phyloP scores from a whole-genome alignment of 2,113 vertebrate genomes.

The Otus sunia region DNA sequence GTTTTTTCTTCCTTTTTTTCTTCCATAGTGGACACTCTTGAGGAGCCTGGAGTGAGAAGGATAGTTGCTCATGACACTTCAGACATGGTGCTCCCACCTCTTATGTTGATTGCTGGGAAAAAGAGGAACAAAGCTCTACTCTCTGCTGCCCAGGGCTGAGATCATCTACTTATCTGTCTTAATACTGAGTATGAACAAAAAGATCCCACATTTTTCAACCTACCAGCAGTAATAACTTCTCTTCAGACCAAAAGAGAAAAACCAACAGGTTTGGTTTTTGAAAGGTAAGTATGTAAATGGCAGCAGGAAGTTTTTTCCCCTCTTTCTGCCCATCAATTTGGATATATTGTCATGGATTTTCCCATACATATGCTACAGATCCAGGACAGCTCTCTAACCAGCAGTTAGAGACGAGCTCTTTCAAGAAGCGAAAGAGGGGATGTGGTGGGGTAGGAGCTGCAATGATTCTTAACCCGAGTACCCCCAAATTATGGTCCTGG shows the following conservation, averaged over 20 bases:
- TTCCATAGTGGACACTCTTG: neutral
- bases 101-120: neutral
- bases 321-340: neutral
- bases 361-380: no score
- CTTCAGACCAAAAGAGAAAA: neutral
- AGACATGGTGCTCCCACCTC: neutral
- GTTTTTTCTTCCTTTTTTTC: neutral
- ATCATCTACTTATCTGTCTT: neutral
- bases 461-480: neutral
- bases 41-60: neutral
- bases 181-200: neutral
- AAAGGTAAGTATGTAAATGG: neutral
- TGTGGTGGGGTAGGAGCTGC: neutral
- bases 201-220: neutral
- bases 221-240: neutral
- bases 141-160: neutral
- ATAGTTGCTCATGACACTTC: neutral
- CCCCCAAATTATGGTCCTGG: neutral
- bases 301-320: neutral
- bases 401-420: neutral
- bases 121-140: neutral
- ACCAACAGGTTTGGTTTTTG: neutral
- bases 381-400: neutral
- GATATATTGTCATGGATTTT: neutral
- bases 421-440: neutral